phyloP scores from a whole-genome alignment of 2,888 invertebrate species.

The Cybosia mesomella region DNA sequence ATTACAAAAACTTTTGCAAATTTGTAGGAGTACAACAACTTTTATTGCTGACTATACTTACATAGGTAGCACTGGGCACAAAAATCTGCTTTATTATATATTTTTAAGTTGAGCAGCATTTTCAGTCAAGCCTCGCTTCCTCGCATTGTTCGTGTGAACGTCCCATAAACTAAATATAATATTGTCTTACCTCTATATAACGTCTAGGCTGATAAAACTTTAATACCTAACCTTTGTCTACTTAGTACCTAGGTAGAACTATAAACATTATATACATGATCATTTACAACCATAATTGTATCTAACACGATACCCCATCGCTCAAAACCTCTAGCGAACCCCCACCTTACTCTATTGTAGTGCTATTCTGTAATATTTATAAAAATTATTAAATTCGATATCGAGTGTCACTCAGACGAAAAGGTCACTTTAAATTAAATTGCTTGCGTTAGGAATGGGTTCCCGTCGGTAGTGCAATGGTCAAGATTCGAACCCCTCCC shows the following conservation, averaged over 20 bases:
- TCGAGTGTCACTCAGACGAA: background rate
- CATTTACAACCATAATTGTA: constrained; percentile 8
- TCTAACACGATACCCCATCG: background rate
- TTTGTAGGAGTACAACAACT: background rate
- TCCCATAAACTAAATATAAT: background rate
- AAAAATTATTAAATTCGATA: too few species aligned
- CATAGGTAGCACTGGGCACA: background rate
- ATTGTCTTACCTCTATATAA: constrained; percentile 9
- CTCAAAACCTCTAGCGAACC: background rate
- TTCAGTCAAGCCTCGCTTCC: background rate
- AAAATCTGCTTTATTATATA: too few species aligned
- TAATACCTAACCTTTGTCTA: constrained; percentile 8
- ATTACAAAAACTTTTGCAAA: background rate
- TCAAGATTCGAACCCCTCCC: too few species aligned
- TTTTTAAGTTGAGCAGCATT: background rate
- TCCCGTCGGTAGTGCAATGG: too few species aligned
- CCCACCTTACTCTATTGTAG: background rate
- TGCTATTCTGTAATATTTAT: background rate
- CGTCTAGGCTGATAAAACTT: constrained; percentile 8
- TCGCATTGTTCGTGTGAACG: background rate
- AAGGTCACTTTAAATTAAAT: background rate
- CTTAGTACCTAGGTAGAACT: constrained; percentile 12
- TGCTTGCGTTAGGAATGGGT: too few species aligned
- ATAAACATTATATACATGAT: constrained; percentile 19
- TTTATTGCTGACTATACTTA: background rate